Evolutionary conservation across 2,113 vertebrate species (phyloP), one percentile per base, ranked within the genome.

Genomic region (Oplegnathus fasciatus): DNA sequence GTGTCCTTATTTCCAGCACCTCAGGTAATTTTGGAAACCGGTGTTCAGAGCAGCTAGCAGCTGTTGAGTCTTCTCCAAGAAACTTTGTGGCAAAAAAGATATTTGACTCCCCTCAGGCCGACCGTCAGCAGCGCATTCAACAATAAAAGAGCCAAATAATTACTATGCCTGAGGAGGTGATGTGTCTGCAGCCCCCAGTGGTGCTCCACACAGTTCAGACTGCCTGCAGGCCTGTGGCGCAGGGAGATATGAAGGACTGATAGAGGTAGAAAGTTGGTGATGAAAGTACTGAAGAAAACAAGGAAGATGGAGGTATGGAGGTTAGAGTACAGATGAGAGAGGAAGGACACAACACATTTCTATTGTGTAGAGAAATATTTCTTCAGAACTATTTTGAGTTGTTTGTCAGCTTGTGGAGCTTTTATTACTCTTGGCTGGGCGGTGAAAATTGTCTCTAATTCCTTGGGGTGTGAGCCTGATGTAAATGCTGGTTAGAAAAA

Each of bases 131-230:
- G 85, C 50, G 40, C 88, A 89, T 89, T 92, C 89, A 88, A 90
- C 89, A 91, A 91, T 93, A 90, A 94, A 94, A 91, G 89, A 85
- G 88, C 83, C 91, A 89, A 92, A 94, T 93, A 93, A 95, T 94
- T 93, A 91, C 91, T 86, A 82, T 85, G 94, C 94, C 93, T 88
- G 75, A 94, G 94, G 91, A 93, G 78, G 69, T 71, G 82, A 85
- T 86, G 75, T 84, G 86, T 94, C 86, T 94, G 87, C 84, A 78
- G 88, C 87, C 90, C 89, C 86, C 75, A 89, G 85, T 86, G 91
- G 80, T 80, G 84, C 66, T 86, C 70, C 64, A 72, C 57, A 79
- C 82, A 54, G 70, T 30, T 50, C 74, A 83, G 76, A 85, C 85
- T 82, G 83, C 90, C 85, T 82, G 40, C 88, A 91, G 83, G 82